Conservation (phyloP, 2,113 vertebrate species). For the Calyptomena viridis region DNA sequence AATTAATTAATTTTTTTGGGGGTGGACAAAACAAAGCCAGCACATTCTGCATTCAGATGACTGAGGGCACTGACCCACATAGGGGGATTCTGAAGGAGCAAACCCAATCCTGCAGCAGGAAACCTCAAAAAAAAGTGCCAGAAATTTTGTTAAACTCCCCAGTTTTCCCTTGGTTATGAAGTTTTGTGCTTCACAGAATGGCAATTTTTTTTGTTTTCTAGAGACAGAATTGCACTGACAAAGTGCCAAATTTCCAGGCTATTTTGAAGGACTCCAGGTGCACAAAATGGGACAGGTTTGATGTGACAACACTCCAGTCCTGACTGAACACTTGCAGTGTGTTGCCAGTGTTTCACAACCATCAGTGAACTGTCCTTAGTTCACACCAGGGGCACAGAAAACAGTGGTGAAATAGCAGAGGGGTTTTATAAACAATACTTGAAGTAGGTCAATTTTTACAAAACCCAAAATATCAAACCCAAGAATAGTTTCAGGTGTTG, state of each 20-base stretch:
- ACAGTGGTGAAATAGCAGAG: neutral
- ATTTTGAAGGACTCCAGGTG: neutral
- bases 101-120: neutral
- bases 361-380: neutral
- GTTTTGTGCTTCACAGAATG: neutral
- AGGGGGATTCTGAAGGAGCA: neutral
- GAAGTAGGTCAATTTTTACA: neutral
- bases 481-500: neutral
- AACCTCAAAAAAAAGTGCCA: neutral
- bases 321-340: neutral
- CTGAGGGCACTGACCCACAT: neutral
- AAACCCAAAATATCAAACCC: neutral
- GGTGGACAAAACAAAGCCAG: constrained; percentile 19
- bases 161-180: neutral
- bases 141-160: neutral
- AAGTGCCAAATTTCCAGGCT: neutral
- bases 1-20: neutral
- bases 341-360: neutral
- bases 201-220: neutral
- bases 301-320: neutral
- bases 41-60: neutral
- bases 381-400: neutral
- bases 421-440: neutral
- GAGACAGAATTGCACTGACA: neutral
- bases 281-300: neutral